Evolutionary conservation across 2,113 vertebrate species (phyloP).

Genomic region (human (Homo sapiens)): DNA sequence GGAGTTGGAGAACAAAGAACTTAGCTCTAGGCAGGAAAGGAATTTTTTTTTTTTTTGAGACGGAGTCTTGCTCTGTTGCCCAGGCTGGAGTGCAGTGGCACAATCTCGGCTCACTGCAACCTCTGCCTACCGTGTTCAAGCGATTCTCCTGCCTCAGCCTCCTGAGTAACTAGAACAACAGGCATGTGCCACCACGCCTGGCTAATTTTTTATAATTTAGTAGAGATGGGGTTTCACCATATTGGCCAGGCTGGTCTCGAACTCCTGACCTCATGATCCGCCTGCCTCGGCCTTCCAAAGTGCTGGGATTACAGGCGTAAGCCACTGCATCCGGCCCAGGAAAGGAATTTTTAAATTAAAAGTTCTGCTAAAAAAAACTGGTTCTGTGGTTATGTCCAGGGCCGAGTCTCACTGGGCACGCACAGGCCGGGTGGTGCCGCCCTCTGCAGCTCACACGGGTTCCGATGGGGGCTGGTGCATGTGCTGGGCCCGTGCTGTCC

Average conservation of each 20-base stretch:
- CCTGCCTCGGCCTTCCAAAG: background rate
- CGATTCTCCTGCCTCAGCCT: background rate
- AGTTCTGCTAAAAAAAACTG: too few species aligned
- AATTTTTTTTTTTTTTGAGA: background rate
- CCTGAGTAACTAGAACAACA: background rate
- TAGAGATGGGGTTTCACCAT: background rate
- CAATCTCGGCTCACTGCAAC: background rate
- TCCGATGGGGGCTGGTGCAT: rapidly evolving
- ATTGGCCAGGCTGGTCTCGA: background rate
- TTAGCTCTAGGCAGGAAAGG: background rate
- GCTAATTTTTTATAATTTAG: background rate
- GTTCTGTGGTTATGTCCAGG: background rate
- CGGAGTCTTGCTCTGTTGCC: rapidly evolving
- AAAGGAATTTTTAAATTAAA: background rate
- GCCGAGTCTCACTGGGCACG: rapidly evolving
- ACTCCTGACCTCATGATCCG: background rate
- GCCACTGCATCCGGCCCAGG: too few species aligned
- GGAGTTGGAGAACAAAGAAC: background rate
- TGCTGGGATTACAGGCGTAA: background rate
- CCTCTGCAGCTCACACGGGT: rapidly evolving
- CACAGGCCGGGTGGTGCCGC: background rate
- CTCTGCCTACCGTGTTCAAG: background rate
- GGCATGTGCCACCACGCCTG: too few species aligned
- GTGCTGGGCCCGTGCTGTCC: rapidly evolving
- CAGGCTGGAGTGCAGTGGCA: background rate